A percentile compares a stretch with the other conserved stretches of the same genome.
phyloP scores from a whole-genome alignment of 2,888 invertebrate species.

The Papilio elwesi region DNA sequence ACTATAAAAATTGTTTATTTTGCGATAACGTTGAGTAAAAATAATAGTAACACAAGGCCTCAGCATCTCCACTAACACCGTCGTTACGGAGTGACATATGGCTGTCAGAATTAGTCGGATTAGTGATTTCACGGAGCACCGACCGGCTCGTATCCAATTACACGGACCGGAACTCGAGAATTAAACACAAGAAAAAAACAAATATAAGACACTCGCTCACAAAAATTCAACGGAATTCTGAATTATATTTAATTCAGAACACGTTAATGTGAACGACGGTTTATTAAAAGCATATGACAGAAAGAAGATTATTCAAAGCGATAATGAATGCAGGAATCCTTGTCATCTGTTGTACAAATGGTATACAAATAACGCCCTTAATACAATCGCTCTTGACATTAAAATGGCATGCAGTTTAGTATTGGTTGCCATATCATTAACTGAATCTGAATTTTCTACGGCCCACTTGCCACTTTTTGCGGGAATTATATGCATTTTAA shows the following conservation, averaged over 20 bases:
- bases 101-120: conserved; percentile 83
- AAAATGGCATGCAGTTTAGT: conserved; percentile 19
- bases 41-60: conserved; percentile 43
- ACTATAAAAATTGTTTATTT: conserved; percentile 2
- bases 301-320: conserved; percentile 37
- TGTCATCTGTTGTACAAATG: conserved; percentile 32
- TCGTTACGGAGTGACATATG: conserved; percentile 82
- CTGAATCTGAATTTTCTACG: conserved; percentile 39
- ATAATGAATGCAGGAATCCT: conserved; percentile 37
- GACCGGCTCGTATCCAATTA: conserved; percentile 79
- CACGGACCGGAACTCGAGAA: conserved; percentile 71
- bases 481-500: conserved; percentile 35
- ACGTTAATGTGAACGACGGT: conserved; percentile 51
- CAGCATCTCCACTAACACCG: conserved; percentile 56
- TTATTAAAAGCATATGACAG: conserved; percentile 57
- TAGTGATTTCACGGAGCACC: conserved; percentile 81
- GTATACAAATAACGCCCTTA: conserved; percentile 30
- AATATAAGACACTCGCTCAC: conserved; percentile 68
- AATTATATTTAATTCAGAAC: conserved; percentile 61
- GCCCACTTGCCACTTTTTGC: conserved; percentile 38
- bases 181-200: conserved; percentile 64
- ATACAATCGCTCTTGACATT: conserved; percentile 9
- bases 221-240: conserved; percentile 67
- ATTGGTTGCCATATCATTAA: conserved; percentile 30
- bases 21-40: conserved; percentile 11